Evolutionary conservation across 2,888 invertebrate species (phyloP).

Genomic region (Calameuta filiformis): DNA sequence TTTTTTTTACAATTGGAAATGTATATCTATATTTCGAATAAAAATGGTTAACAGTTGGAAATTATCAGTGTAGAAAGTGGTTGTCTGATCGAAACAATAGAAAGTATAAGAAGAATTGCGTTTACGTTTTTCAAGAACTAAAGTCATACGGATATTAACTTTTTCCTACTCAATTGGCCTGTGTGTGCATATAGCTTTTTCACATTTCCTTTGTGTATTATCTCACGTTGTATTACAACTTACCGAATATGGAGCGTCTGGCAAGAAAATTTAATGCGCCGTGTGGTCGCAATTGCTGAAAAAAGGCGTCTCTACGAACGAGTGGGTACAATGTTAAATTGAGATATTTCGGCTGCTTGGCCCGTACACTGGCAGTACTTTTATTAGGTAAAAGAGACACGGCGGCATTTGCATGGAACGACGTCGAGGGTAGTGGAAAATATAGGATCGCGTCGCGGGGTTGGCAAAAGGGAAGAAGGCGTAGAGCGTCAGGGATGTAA

Average conservation of each 20-base stretch:
- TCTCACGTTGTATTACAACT: not conserved
- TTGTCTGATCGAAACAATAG: not conserved
- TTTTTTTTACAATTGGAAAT: not conserved
- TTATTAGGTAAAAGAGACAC: constrained; percentile 60
- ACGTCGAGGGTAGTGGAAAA: constrained; percentile 36
- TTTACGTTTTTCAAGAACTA: not conserved
- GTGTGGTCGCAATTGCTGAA: not conserved
- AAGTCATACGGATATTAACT: not conserved
- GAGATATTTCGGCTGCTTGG: not conserved
- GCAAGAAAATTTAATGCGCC: not conserved
- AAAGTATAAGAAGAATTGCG: not conserved
- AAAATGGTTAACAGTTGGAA: not conserved
- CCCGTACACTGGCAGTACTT: constrained; percentile 46
- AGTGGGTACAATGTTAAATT: not conserved
- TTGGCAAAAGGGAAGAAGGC: constrained; percentile 22
- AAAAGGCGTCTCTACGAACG: not conserved
- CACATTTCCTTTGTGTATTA: not conserved
- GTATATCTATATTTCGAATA: not conserved
- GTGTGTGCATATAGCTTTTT: not conserved
- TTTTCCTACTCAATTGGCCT: not conserved
- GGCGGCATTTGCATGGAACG: constrained; percentile 62
- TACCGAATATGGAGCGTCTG: not conserved
- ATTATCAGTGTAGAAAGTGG: not conserved
- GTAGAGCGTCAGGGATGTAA: constrained; percentile 13
- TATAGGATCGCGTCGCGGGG: constrained; percentile 21